Base-by-base conservation (phyloP, 92 coral and sea anemone species). In the Plumapathes pennacea region DNA sequence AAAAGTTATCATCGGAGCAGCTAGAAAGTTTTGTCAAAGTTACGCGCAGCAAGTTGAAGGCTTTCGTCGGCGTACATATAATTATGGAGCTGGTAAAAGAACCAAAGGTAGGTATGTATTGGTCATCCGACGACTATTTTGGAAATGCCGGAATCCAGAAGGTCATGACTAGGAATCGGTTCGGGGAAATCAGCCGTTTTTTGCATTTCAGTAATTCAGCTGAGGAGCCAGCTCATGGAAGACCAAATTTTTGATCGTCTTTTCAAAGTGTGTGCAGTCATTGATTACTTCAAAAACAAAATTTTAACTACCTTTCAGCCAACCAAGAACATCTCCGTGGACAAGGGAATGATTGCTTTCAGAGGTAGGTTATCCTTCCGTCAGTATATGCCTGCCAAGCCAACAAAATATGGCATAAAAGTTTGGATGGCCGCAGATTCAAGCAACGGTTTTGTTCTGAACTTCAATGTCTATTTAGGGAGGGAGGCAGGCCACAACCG, bases 401-500 rank as follows among this genome's bases (percentile, higher is more conserved):
- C 81, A 30, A 78, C 79, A 10, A 69, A 78, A 48, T 78, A 61
- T 20, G 77, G 82, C 38, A 80, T 72, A 24, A 81, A 74, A 43
- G 64, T 75, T 28, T 81, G 83, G 88, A 81, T 74, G 78, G 62
- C 76, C 18, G 74, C 83, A 1, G 73, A 83, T 31, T 39, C 83
- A 3, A 33, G 24, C 1, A 78, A 78, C 53, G 71, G 90, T 2
- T 84, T 57, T 54, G 78, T 82, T 17, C 27, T 42, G 25, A 61
- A 79, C 34, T 55, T 72, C 22, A 23, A 49, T 13, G 72, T 73
- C 14, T 84, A 79, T 62, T 42, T 60, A 4, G 83, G 91, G 4
- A 71, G 65, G 10, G 65, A 72, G 25, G 51, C 9, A 11, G 59
- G 48, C 25, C 22, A 8, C 2, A 20, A 27, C 5, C 71, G 29